phyloP scores from a whole-genome alignment of 2,888 invertebrate genomes.

The Protula sp. region DNA sequence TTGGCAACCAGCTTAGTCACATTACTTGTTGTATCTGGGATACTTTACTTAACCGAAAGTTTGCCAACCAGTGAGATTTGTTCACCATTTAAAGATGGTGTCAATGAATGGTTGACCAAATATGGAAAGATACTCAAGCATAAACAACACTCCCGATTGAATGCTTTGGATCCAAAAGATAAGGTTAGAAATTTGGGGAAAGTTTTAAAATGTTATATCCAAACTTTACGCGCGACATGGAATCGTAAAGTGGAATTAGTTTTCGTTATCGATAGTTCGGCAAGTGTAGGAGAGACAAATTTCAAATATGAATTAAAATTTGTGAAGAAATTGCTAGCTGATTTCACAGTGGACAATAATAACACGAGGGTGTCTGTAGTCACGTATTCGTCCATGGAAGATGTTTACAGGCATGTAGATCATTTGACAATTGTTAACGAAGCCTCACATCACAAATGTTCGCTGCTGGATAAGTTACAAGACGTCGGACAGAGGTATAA shows the following conservation, averaged over 20 bases:
- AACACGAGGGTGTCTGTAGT: constrained; percentile 64
- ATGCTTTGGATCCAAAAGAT: background rate
- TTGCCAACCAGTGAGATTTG: too few species aligned
- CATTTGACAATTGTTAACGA: constrained; percentile 54
- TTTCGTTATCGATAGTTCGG: constrained; percentile 67
- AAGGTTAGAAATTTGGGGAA: constrained; percentile 60
- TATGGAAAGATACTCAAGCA: background rate
- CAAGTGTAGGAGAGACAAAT: constrained; percentile 64
- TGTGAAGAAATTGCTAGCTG: constrained; percentile 62
- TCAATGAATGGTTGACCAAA: background rate
- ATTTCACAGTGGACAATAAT: constrained; percentile 62
- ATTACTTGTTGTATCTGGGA: too few species aligned
- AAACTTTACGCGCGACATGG: constrained; percentile 50
- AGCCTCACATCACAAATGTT: constrained; percentile 61
- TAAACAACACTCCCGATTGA: background rate
- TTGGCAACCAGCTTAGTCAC: too few species aligned
- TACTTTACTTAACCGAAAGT: too few species aligned
- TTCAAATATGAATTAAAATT: constrained; percentile 61
- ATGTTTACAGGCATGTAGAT: constrained; percentile 60
- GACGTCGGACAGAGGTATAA: constrained; percentile 61
- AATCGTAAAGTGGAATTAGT: constrained; percentile 60
- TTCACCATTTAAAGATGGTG: background rate
- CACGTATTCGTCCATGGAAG: constrained; percentile 63
- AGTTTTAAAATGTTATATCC: constrained; percentile 59
- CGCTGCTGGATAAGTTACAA: constrained; percentile 60